Evolutionary conservation across 2,113 vertebrate species (phyloP), one percentile per base, ranked within the genome.

Genomic region (Cyprinodon variegatus): DNA sequence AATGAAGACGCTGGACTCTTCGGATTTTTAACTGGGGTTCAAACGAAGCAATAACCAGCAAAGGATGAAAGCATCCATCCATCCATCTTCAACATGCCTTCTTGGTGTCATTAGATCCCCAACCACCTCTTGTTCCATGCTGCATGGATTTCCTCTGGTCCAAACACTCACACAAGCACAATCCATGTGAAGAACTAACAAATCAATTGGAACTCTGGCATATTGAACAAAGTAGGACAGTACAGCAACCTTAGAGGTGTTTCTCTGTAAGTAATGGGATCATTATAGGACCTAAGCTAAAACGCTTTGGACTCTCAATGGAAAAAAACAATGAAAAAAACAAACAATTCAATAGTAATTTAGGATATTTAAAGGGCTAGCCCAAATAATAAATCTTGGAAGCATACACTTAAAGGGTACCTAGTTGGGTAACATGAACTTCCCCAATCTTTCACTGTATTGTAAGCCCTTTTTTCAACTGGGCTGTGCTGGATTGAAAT

Each of bases 231-330:
- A n/a, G n/a, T 41, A 60, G 65, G 37, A 40, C 17, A 43, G 40
- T 5, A 68, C 39, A 13, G 38, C 6, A 39, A 57, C 43, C 65
- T 2, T 69, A 62, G 74, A 87, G 79, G 67, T 85, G 78, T 13
- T 70, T 50, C 48, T 74, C 75, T 74, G 22, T 20, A 78, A 88
- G 84, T 80, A 76, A 84, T 43, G 50, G 13, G 76, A 80, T 73
- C 63, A 89, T 89, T 86, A 81, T 89, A 88, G 57, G 76, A 78
- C 50, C 76, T 74, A 77, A 50, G 64, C 62, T 77, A 69, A 74
- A 79, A 77, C 81, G 53, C 65, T 75, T 61, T 74, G 77, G 78
- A 80, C 67, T 81, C 75, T 78, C 15, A 2, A 68, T 12, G 39
- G 29, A 29, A 29, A 38, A 84, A 84, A 90, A 89, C 83, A 76